A percentile compares a stretch with the other conserved stretches of the same genome.
Evolutionary conservation across 2,888 invertebrate genomes (phyloP).

Genomic region (Patella depressa): DNA sequence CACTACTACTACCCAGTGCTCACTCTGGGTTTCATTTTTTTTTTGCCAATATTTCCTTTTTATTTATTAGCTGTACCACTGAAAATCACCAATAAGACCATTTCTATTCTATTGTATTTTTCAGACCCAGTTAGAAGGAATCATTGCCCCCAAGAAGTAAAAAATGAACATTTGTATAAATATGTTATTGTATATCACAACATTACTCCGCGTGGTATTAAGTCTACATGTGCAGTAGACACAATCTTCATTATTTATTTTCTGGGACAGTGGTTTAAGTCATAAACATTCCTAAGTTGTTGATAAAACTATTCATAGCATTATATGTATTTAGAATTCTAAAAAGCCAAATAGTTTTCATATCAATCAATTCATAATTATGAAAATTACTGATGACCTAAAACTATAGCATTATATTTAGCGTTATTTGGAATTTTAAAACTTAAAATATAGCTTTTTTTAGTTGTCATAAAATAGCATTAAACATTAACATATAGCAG

Average conservation of each 20-base stretch:
- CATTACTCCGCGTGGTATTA: not conserved
- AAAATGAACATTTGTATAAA: slow-evolving; percentile 1
- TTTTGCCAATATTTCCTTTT: no score
- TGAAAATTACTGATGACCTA: not conserved
- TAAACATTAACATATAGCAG: no score
- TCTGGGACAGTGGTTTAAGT: not conserved
- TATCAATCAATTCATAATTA: not conserved
- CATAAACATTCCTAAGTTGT: not conserved
- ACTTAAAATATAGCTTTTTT: no score
- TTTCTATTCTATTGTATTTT: slow-evolving; percentile 62
- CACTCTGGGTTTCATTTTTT: no score
- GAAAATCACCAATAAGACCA: not conserved
- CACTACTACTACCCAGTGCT: no score
- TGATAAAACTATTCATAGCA: not conserved
- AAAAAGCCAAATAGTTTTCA: not conserved
- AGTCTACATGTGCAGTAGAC: not conserved
- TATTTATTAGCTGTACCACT: not conserved
- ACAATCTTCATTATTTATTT: not conserved
- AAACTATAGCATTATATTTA: no score
- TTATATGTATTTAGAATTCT: not conserved
- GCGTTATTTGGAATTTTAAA: no score
- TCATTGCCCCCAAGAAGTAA: slow-evolving; percentile 92
- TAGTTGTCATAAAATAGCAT: no score
- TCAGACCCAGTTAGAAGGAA: slow-evolving; percentile 92
- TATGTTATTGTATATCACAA: not conserved